A percentile compares a stretch with the other conserved stretches of the same genome.
phyloP scores from a whole-genome alignment of 2,888 invertebrate genomes.

The Phoenoteleia sp. region DNA sequence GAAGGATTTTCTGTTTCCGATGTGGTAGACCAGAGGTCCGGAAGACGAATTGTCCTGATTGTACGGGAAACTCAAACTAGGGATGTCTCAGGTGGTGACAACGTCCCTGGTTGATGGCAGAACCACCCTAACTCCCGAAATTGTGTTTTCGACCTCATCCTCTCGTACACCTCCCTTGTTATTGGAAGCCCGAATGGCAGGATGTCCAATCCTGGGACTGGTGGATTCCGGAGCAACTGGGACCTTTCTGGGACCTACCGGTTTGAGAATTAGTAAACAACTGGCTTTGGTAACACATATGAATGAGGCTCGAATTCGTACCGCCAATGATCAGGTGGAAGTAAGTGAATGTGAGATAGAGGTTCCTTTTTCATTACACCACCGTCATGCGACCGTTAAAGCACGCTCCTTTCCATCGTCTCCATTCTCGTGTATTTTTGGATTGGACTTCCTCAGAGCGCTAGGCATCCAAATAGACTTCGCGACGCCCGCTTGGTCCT shows the following conservation, averaged over 20 bases:
- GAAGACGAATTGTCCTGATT: background rate
- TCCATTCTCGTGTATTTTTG: conserved; percentile 7
- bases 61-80: conserved; percentile 6
- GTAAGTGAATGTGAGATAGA: background rate
- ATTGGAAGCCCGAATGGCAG: background rate
- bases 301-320: background rate
- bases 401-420: conserved; percentile 1
- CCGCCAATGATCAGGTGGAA: background rate
- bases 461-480: conserved; percentile 3
- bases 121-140: background rate
- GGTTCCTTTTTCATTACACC: background rate
- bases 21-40: background rate
- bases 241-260: background rate
- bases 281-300: background rate
- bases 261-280: background rate
- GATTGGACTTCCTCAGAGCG: background rate
- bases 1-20: conserved; percentile 14
- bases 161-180: background rate
- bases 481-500: background rate
- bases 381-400: background rate
- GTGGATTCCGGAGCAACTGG: background rate
- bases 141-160: background rate
- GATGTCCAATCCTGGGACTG: background rate
- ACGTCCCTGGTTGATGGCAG: background rate
- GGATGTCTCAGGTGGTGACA: background rate